These are phyloP conservation scores for Drosophila quadrilineata DNA, from an alignment of 1,140 invertebrate genomes.

Conservation along the genomic window DNA sequence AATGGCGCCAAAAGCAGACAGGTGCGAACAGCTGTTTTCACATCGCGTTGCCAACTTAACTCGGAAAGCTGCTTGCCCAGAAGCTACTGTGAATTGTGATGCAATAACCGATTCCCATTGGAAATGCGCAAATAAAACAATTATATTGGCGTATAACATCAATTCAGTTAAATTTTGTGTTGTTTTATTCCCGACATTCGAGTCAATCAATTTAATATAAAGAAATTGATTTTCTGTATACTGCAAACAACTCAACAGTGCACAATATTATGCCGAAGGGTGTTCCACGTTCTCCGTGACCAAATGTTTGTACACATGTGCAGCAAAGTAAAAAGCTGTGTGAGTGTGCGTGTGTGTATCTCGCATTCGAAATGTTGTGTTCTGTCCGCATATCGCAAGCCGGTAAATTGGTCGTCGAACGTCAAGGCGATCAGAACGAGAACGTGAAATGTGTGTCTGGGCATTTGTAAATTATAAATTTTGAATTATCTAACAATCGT, in stretches of 20 bases:
- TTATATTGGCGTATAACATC: slow-evolving; percentile 15
- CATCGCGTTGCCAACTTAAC: slow-evolving; percentile 49
- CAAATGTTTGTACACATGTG: slow-evolving; percentile 16
- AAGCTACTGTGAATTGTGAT: slow-evolving; percentile 39
- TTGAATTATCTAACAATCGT: slow-evolving; percentile 61
- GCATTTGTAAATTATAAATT: slow-evolving; percentile 47
- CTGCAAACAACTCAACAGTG: slow-evolving; percentile 23
- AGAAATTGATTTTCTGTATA: too few species aligned
- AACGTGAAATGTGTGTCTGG: slow-evolving; percentile 1
- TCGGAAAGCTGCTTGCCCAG: slow-evolving; percentile 3
- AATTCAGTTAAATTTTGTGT: slow-evolving; percentile 31
- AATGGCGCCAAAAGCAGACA: slow-evolving; percentile 15
- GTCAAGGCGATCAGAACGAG: slow-evolving; percentile 26
- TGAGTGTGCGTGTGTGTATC: not conserved
- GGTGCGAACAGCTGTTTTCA: slow-evolving; percentile 47
- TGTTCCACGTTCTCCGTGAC: slow-evolving; percentile 4
- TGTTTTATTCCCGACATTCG: not conserved
- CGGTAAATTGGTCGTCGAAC: slow-evolving; percentile 36
- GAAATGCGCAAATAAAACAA: slow-evolving; percentile 15
- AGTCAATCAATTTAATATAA: slow-evolving; percentile 12
- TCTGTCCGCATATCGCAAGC: slow-evolving; percentile 18
- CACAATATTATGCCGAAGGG: slow-evolving; percentile 8
- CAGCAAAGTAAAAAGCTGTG: not conserved
- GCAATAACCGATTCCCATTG: slow-evolving; percentile 31
- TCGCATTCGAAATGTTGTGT: slow-evolving; percentile 48